Evolutionary conservation across 2,113 vertebrate genomes (phyloP), one percentile per base, ranked within the genome.

Genomic region (Nicator chloris): DNA sequence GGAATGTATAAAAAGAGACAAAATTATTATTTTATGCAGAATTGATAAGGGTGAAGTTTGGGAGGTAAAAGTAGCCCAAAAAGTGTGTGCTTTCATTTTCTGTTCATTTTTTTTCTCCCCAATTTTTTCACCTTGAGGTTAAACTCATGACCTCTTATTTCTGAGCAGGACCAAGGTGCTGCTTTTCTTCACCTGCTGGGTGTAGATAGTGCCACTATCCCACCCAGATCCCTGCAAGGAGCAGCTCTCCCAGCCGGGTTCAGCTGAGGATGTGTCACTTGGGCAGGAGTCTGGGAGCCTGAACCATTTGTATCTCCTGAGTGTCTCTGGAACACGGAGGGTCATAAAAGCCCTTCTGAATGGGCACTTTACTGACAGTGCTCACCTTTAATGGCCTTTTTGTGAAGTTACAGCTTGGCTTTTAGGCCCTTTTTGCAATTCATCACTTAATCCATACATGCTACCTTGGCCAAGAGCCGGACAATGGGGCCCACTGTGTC

Each of bases 351-450:
- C 86, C 76, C n/a, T 90, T 91, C 87, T 95, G 95, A 97, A 94
- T 94, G 93, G 85, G 91, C 80, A 95, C 93, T 97, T 96, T 61
- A 94, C 88, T 49, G 92, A 76, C 85, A 93, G 87, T 1, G 35
- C 92, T 96, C 94, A 94, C 95, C 92, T 97, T 90, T 97, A 96
- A 97, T 97, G 91, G 96, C 89, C 88, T 95, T 96, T 95, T 96
- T 94, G 93, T 94, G 71, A 95, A 93, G 94, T 88, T 88, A 70
- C 91, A 93, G 91, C 87, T 94, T 64, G 80, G 97, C 95, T 97
- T 97, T 97, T 97, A 96, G 93, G 65, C 64, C 51, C 44, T 80
- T 92, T 86, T 95, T 94, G 87, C 91, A 96, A 96, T 96, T 96
- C 94, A 88, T 96, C 96, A 96, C 92, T 96, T 95, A 95, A 97